Evolutionary conservation across 2,888 invertebrate species (phyloP), one percentile per base, ranked within the genome.

Genomic region (Amphipyra berbera): DNA sequence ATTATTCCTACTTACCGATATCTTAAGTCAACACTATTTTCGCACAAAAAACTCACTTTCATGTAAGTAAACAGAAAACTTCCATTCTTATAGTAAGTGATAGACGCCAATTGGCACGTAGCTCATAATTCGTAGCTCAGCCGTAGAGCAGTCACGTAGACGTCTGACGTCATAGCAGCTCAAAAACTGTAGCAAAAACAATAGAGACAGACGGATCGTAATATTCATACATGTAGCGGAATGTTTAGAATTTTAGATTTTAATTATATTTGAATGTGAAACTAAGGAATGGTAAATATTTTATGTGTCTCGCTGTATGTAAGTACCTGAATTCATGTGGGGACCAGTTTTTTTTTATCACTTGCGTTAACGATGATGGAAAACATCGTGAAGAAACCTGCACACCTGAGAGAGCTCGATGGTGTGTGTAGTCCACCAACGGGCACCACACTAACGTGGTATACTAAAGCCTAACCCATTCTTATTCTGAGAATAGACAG

Each of bases 121-220:
- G 46, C 46, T 58, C 52, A 62, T 59, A 64, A 53, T 50, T 58
- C 42, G 55, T 54, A 54, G 53, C 40, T 21, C 49, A 49, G 50
- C 33, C 15, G 52, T 44, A 58, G 57, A 64, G 33, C 46, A 13
- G 55, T 65, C 68, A 73, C 73, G 62, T 72, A 68, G 61, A 40
- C 45, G 44, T 48, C 66, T 61, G 58, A 38, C 54, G 61, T 38
- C 52, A 70, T 52, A 68, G 68, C 64, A 63, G 52, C 58, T 68
- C 59, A 67, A 71, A 78, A 70, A 47, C 37, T 50, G 55, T 68
- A 54, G 61, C 57, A 54, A 60, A 61, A 68, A 68, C 50, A 71
- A 52, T 48, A 52, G 15, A 35, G 59, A 59, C 63, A 59, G 61
- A 76, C 8, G 13, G 2, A 40, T 55, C 35, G n/a, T 50, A 63